Percentiles rank a stretch among this genome's conserved stretches.
Conservation (phyloP, 2,888 invertebrate genomes). For the Gymnosoma rotundatum region DNA sequence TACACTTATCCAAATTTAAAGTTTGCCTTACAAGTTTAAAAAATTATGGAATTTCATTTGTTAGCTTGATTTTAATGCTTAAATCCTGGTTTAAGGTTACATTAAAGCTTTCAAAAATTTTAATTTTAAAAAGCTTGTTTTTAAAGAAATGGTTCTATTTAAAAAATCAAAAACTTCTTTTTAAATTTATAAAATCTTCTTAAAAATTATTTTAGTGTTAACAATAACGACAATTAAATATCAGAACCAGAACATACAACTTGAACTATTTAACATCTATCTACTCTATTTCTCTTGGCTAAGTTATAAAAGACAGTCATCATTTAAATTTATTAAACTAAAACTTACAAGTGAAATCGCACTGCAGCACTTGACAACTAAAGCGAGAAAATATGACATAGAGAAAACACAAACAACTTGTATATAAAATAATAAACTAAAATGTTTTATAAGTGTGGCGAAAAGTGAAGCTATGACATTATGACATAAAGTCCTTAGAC, state of each 20-base stretch:
- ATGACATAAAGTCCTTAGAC: constrained; percentile 2
- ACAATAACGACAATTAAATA: too few species aligned
- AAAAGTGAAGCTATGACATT: constrained; percentile 46
- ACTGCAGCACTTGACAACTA: constrained; percentile 66
- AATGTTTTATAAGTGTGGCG: constrained; percentile 17
- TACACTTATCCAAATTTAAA: too few species aligned
- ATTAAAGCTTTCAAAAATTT: too few species aligned
- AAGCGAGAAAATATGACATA: constrained; percentile 24
- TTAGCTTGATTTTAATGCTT: too few species aligned
- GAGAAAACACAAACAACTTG: neutral
- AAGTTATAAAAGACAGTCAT: constrained; percentile 36
- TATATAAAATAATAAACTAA: constrained; percentile 17
- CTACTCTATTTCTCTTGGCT: constrained; percentile 19
- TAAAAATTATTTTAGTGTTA: too few species aligned
- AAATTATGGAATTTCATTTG: too few species aligned
- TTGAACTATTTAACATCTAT: constrained; percentile 13
- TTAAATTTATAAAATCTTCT: too few species aligned
- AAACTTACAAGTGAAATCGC: constrained; percentile 62
- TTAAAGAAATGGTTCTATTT: too few species aligned
- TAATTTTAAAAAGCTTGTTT: too few species aligned
- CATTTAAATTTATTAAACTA: constrained; percentile 53
- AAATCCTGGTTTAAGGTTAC: too few species aligned
- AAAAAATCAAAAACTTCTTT: too few species aligned
- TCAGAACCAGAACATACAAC: neutral
- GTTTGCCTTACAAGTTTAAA: too few species aligned